These are phyloP conservation scores for Bombyx mori DNA, from an alignment of 1,140 invertebrate genomes.

Conservation along the genomic window ASM3026992v2 NC_085111.1:11219001-11219500, in stretches of 20 bases:
- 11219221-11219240: conserved; percentile 16
- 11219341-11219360: conserved; percentile 67
- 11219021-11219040: too few relatives aligned
- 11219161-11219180: background rate
- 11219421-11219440: conserved; percentile 35
- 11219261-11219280: conserved; percentile 20
- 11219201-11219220: conserved; percentile 3
- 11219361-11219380: conserved; percentile 59
- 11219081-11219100: too few relatives aligned
- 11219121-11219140: too few relatives aligned
- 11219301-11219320: conserved; percentile 68
- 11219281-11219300: conserved; percentile 49
- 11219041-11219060: too few relatives aligned
- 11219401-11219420: conserved; percentile 44
- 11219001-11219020: too few relatives aligned
- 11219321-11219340: conserved; percentile 61
- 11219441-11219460: conserved; percentile 47
- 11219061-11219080: too few relatives aligned
- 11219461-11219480: too few relatives aligned
- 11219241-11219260: background rate
- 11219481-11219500: conserved; percentile 43
- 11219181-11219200: conserved; percentile 8
- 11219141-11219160: background rate
- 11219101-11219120: too few relatives aligned
- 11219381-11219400: conserved; percentile 71